Base-by-base conservation (phyloP, 2,888 invertebrate genomes). In the Sminthurides aquaticus region DNA sequence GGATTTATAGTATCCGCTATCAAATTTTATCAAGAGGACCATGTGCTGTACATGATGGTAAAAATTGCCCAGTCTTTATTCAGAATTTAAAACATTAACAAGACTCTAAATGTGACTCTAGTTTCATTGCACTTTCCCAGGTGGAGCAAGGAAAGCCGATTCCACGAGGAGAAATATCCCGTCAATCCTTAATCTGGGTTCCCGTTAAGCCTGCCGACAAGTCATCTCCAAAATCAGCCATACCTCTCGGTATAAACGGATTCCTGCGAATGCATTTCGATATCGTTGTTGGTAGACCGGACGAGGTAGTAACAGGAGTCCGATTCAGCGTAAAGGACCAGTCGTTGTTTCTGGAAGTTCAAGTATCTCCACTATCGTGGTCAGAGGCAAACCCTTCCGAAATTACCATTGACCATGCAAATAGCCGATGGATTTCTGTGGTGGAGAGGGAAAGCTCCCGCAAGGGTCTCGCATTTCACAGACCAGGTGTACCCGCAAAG, bases 61-160 rank as follows among this genome's bases (percentile, higher is more conserved):
- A 62, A 57, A n/a, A n/a, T n/a, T n/a, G n/a, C n/a, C n/a, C n/a
- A n/a, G n/a, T n/a, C n/a, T n/a, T n/a, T n/a, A n/a, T n/a, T n/a
- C n/a, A n/a, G n/a, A n/a, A n/a, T n/a, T n/a, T n/a, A n/a, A n/a
- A n/a, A n/a, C n/a, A n/a, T n/a, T n/a, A n/a, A n/a, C n/a, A n/a
- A n/a, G 52, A 25, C 2, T 52, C 52, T 52, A 25, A 52, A 24
- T 52, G 20, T 52, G 52, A 52, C 22, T n/a, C 5, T 5, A 5
- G 26, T 24, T 57, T 28, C 8, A 1, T 57, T 26, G n/a, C 8
- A 43, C n/a, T 34, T 48, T 52, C 26, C 34, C 15, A 66, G 66
- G 27, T 66, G 29, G 66, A 66, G 34, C 63, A 66, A 59, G 66
- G 66, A 49, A 66, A 56, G 24, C 66, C 66, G 15, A 3, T 63